phyloP scores from a whole-genome alignment of 2,797 vertebrate species.

The Mallotus villosus region DNA sequence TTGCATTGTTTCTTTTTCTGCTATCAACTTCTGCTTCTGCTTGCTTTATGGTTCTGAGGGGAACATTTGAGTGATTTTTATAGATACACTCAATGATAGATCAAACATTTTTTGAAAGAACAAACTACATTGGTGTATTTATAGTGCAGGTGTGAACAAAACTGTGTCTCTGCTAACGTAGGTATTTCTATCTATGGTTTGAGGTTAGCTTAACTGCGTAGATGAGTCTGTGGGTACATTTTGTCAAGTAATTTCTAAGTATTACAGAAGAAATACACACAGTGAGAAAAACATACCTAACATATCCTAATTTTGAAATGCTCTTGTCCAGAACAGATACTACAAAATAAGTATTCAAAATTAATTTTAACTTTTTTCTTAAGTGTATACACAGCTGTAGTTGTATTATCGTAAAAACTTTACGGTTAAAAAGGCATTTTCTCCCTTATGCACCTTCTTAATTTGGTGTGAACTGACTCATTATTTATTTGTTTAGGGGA shows the following conservation, averaged over 20 bases:
- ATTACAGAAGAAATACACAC: too few relatives aligned
- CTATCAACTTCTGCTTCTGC: not conserved
- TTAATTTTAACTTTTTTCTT: too few relatives aligned
- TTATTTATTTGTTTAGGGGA: too few relatives aligned
- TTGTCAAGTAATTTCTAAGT: not conserved
- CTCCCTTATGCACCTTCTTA: not conserved
- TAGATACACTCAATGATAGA: not conserved
- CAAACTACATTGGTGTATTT: too few relatives aligned
- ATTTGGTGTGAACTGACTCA: not conserved
- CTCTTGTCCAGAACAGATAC: not conserved
- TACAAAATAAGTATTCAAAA: not conserved
- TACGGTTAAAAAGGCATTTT: not conserved
- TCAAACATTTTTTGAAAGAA: not conserved
- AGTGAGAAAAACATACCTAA: too few relatives aligned
- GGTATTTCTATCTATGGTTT: too few relatives aligned
- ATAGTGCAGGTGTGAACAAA: too few relatives aligned
- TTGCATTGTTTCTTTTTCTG: not conserved
- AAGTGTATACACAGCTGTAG: slow-evolving; percentile 34
- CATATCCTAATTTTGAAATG: too few relatives aligned
- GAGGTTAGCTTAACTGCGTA: too few relatives aligned
- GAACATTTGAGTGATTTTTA: not conserved
- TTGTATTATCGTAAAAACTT: not conserved
- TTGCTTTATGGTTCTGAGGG: not conserved
- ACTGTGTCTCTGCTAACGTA: too few relatives aligned
- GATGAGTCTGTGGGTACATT: too few relatives aligned